Percentiles rank a stretch among this genome's conserved stretches.
Conservation (phyloP, 2,888 invertebrate genomes). For the Amaurobius ferox region DNA sequence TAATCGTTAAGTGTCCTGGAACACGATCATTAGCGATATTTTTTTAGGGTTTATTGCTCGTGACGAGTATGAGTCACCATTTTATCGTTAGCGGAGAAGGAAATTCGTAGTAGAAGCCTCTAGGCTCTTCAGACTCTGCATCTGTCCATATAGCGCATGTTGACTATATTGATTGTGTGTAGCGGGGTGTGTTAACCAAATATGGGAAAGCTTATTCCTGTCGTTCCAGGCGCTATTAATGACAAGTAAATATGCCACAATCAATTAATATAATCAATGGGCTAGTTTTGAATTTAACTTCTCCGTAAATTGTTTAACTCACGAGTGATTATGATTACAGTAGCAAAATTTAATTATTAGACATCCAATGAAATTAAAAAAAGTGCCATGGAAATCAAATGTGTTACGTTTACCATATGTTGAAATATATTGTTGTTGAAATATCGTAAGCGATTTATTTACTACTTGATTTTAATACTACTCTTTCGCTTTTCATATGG, state of each 20-base stretch:
- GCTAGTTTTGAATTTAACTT: too few relatives aligned
- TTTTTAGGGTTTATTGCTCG: constrained; percentile 43
- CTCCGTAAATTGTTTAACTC: too few relatives aligned
- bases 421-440: too few relatives aligned
- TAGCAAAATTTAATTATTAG: too few relatives aligned
- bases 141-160: neutral
- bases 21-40: constrained; percentile 44
- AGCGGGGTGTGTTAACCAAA: neutral
- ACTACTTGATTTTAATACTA: too few relatives aligned
- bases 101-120: neutral
- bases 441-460: too few relatives aligned
- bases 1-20: constrained; percentile 54
- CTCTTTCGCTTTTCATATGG: too few relatives aligned
- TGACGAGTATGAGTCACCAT: constrained; percentile 35
- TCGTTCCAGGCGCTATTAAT: neutral
- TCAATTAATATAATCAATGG: neutral
- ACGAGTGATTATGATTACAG: too few relatives aligned
- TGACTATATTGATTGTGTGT: neutral
- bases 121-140: neutral
- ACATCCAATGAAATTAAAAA: too few relatives aligned
- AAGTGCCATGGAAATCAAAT: too few relatives aligned
- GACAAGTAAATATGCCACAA: neutral
- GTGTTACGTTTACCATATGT: too few relatives aligned
- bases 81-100: constrained; percentile 9
- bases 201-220: neutral